A percentile compares a stretch with the other conserved stretches of the same genome.
phyloP scores from a whole-genome alignment of 92 coral and sea anemone genomes.

The Phenganax subtilis region DNA sequence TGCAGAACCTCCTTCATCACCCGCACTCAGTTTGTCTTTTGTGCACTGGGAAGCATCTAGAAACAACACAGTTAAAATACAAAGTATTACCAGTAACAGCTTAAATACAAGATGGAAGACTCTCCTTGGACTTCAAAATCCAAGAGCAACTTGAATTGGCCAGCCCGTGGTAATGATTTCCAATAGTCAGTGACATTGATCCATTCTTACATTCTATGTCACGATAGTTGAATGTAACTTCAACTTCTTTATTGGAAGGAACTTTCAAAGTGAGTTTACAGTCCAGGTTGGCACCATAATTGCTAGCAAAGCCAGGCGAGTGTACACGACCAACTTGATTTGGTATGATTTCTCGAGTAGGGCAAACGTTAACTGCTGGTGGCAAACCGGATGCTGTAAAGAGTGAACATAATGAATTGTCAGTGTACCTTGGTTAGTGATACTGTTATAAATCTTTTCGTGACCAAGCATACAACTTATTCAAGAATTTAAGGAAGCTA shows the following conservation, averaged over 20 bases:
- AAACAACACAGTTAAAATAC: neutral
- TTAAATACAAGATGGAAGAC: too few relatives aligned
- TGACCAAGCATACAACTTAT: too few relatives aligned
- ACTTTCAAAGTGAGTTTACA: conserved; percentile 64
- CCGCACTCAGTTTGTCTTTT: neutral
- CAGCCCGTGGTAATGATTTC: too few relatives aligned
- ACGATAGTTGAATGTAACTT: conserved; percentile 58
- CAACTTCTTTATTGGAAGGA: conserved; percentile 69
- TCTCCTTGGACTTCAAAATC: too few relatives aligned
- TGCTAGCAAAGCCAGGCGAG: conserved; percentile 66
- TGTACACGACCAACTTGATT: conserved; percentile 59
- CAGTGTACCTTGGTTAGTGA: too few relatives aligned
- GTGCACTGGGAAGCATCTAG: neutral
- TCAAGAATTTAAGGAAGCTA: too few relatives aligned
- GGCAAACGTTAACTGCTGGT: conserved; percentile 55
- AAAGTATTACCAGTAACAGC: too few relatives aligned
- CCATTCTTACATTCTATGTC: conserved; percentile 35
- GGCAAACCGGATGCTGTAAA: conserved; percentile 13
- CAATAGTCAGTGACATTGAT: neutral
- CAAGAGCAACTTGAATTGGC: too few relatives aligned
- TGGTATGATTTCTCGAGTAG: conserved; percentile 48
- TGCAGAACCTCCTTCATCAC: neutral
- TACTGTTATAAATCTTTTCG: too few relatives aligned
- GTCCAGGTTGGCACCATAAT: conserved; percentile 47
- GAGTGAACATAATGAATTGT: too few relatives aligned